These are phyloP conservation scores for Erythrolamprus reginae DNA, from an alignment of 2,113 vertebrate genomes.

Conservation along the genomic window DNA sequence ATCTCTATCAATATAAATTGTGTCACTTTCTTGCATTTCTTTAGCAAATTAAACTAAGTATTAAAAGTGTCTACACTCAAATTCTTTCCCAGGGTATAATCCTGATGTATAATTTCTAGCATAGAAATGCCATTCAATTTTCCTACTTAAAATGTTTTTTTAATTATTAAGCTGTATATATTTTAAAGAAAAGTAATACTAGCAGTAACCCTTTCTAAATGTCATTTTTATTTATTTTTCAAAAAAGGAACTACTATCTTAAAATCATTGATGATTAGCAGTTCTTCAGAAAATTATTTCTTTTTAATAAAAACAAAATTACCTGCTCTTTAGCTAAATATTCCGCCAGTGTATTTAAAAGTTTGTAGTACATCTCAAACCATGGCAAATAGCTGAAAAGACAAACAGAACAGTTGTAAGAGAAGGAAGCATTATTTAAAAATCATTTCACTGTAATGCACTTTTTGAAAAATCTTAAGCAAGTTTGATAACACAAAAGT, in stretches of 20 bases:
- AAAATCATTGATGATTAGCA: background rate
- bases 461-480: background rate
- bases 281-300: slow-evolving; percentile 6
- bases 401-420: slow-evolving; percentile 1
- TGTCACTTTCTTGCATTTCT: slow-evolving; percentile 30
- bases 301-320: slow-evolving; percentile 46
- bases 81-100: background rate
- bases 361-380: slow-evolving; percentile 98
- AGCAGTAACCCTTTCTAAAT: background rate
- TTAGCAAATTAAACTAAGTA: slow-evolving; percentile 31
- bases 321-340: slow-evolving; percentile 94
- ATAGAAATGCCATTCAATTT: background rate
- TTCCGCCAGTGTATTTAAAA: slow-evolving; percentile 94
- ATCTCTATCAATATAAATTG: slow-evolving; percentile 48
- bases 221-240: background rate
- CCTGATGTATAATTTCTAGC: background rate
- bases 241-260: accelerated
- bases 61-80: slow-evolving; percentile 19
- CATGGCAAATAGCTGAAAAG: slow-evolving; percentile 91
- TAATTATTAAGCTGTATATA: background rate
- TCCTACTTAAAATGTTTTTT: background rate
- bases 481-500: background rate
- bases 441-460: background rate
- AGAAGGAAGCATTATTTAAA: background rate
- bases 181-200: background rate